Evolutionary conservation across 2,888 invertebrate genomes (phyloP), one percentile per base, ranked within the genome.

Genomic region (Hypselothyrea guttata): DNA sequence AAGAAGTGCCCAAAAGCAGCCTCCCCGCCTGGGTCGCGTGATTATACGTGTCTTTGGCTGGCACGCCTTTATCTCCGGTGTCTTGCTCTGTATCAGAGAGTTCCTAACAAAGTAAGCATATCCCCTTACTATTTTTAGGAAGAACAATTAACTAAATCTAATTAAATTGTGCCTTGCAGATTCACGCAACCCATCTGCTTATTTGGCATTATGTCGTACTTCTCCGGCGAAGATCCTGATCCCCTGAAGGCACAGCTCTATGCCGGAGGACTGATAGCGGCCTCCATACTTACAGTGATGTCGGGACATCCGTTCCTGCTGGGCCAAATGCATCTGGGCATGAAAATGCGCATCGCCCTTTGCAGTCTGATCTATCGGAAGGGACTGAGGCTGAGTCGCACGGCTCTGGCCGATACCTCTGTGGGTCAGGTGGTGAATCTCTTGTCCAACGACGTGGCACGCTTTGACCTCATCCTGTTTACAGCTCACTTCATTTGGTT

Each of bases 401-500:
- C 92, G 0, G 94, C 96, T 0, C 84, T 96, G 48, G 93, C 93
- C 0, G 92, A 94, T 83, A 96, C 96, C 2, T 95, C 96, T 0
- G 91, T 92, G 8, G 94, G 94, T 0, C 94, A 94, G 87, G 92
- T 94, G 69, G 97, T 98, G 15, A 98, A 98, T 90, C 92, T 98
- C 1, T 91, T 99, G 64, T 97, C 98, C 1, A 99, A 98, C 88
- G 98, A 99, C 90, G 98, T 98, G 61, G 96, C 96, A 85, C 88
- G 90, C 11, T 83, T 90, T 22, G 90, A 90, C 71, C 61, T 84
- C 54, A 95, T 96, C 18, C 93, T 96, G 65, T 93, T 97, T 71
- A 96, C 97, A 88, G 90, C 97, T 1, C 98, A 98, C 90, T 98
- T 95, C 88, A 91, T 97, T 34, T 97, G 98, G 97, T 93, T 97